Evolutionary conservation across 2,113 vertebrate species (phyloP), one percentile per base, ranked within the genome.

Genomic region (Tichodroma muraria): DNA sequence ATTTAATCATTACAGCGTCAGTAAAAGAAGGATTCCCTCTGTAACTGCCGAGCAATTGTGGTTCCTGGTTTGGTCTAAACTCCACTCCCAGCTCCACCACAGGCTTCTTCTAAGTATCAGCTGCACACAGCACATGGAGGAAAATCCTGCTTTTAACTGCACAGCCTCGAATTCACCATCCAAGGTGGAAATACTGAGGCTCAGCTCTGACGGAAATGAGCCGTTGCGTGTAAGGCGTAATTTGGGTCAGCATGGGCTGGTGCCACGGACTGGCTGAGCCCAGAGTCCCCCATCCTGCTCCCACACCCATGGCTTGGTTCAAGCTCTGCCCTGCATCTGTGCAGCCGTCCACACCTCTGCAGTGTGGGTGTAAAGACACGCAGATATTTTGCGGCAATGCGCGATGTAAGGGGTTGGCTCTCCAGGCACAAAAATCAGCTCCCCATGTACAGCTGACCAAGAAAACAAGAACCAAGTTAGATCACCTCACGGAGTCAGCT

Each of bases 201-300:
- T 87, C 10, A 28, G 31, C 52, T 52, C 25, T 50, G 49, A 47
- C 1, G 1, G n/a, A 61, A 65, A 31, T 0, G 30, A 82, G 85
- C 5, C 8, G 5, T 3, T 19, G 16, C 6, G 69, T 0, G 0
- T 22, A 30, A 54, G 25, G 33, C 10, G 2, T 28, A 54, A 5
- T 8, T 57, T 61, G 66, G 49, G 45, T 47, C 14, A 21, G 61
- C 21, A 24, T 3, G 9, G 16, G 42, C 2, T 70, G 35, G 50
- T 44, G 19, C 40, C 33, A 59, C 0, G 2, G 56, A 13, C 47
- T 23, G 33, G 33, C 44, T 60, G 63, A 64, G 59, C 31, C 47
- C 33, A 42, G 40, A 69, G 49, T 22, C 5, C 38, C 11, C 20
- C 18, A 5, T 40, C 23, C 59, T 76, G 63, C 61, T 50, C 6